phyloP scores from a whole-genome alignment of 2,113 vertebrate genomes.

The Neolamprologus falcicula region DNA sequence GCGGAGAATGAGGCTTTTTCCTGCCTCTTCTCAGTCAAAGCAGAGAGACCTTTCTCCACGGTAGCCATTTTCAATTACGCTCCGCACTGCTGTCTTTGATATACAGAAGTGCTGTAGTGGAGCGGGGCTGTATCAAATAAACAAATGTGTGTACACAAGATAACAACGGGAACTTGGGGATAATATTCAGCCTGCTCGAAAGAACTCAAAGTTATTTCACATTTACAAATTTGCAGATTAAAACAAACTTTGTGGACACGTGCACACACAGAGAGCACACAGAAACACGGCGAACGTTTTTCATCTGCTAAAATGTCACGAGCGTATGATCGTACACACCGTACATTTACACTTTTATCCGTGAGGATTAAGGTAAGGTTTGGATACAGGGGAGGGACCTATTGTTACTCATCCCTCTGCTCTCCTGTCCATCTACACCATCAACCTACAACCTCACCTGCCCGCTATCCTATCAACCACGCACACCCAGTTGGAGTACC shows the following conservation, averaged over 20 bases:
- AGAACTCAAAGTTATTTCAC: slow-evolving; percentile 52
- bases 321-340: neutral
- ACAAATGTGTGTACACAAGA: slow-evolving; percentile 72
- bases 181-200: slow-evolving; percentile 48
- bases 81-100: slow-evolving; percentile 62
- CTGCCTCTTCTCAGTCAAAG: slow-evolving; percentile 50
- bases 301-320: neutral
- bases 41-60: slow-evolving; percentile 70
- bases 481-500: neutral
- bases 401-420: neutral
- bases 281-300: neutral
- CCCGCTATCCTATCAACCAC: slow-evolving; percentile 14
- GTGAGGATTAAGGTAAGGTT: slow-evolving; percentile 9
- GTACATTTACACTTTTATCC: neutral
- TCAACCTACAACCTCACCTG: neutral
- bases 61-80: slow-evolving; percentile 69
- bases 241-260: slow-evolving; percentile 27
- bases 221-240: slow-evolving; percentile 39
- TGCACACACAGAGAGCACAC: neutral
- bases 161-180: slow-evolving; percentile 61
- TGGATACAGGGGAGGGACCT: neutral
- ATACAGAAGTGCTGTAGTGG: slow-evolving; percentile 54
- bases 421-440: neutral
- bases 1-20: slow-evolving; percentile 61
- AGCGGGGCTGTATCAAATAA: slow-evolving; percentile 66